Percentiles rank a stretch among this genome's conserved stretches.
phyloP scores from a whole-genome alignment of 2,797 vertebrate genomes.

The Phaenicophaeus curvirostris region DNA sequence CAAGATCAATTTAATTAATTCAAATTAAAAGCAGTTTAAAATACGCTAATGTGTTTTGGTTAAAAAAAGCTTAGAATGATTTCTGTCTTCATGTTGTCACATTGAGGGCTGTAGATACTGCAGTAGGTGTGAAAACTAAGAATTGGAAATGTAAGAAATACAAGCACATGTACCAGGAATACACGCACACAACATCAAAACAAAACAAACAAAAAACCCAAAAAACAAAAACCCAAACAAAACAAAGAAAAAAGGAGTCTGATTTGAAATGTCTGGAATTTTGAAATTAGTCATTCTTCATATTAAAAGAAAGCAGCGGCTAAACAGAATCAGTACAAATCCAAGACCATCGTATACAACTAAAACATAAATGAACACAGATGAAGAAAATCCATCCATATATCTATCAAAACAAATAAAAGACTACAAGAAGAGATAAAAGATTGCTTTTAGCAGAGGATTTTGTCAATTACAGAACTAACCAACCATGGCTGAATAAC shows the following conservation, averaged over 20 bases:
- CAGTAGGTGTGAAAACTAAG: neutral
- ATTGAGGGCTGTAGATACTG: neutral
- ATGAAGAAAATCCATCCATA: neutral
- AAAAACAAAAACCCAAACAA: too few relatives aligned
- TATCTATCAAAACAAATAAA: constrained; percentile 27
- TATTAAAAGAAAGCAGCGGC: neutral
- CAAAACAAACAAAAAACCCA: too few relatives aligned
- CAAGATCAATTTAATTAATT: neutral
- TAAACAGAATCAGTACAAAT: neutral
- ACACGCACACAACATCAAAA: neutral
- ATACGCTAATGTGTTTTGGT: neutral
- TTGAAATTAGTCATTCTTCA: neutral
- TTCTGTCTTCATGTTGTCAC: neutral
- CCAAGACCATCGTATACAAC: neutral
- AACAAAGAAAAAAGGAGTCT: too few relatives aligned
- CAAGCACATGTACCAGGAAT: accelerated
- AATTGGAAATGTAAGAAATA: neutral
- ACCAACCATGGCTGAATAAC: constrained; percentile 52
- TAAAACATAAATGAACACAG: constrained; percentile 29
- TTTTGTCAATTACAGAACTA: constrained; percentile 70
- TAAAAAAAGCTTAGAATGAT: neutral
- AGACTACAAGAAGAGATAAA: neutral
- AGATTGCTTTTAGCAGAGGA: constrained; percentile 16
- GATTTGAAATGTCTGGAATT: neutral
- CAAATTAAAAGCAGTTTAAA: neutral